Conservation (phyloP, 2,888 invertebrate species). For the Chymomyza fuscimana region DNA sequence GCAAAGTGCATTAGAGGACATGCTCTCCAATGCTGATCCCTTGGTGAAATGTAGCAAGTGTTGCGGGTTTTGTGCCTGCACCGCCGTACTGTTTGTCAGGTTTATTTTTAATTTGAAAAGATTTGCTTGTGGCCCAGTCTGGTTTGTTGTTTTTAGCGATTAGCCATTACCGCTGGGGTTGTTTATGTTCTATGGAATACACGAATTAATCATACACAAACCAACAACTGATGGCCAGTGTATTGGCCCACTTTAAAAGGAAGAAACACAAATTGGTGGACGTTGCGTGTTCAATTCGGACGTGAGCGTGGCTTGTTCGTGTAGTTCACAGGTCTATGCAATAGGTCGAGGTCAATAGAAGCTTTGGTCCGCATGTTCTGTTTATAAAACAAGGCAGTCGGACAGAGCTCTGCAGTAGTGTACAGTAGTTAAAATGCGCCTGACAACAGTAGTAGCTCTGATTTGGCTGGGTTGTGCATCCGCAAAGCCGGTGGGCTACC, state of each 20-base stretch:
- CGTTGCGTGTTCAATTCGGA: neutral
- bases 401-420: constrained; percentile 25
- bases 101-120: constrained; percentile 11
- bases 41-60: constrained; percentile 56
- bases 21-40: constrained; percentile 9
- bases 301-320: neutral
- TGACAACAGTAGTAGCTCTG: constrained; percentile 25
- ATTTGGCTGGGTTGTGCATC: constrained; percentile 22
- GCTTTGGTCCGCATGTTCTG: constrained; percentile 6
- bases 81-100: constrained; percentile 39
- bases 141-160: constrained; percentile 68
- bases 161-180: constrained; percentile 30
- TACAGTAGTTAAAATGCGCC: constrained; percentile 41
- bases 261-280: neutral
- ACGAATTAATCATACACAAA: neutral
- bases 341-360: constrained; percentile 50
- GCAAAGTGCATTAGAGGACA: constrained; percentile 63
- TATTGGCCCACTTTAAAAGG: neutral
- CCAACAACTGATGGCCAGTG: neutral
- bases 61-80: constrained; percentile 51
- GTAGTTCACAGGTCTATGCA: neutral
- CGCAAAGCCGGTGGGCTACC: constrained; percentile 68
- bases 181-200: neutral
- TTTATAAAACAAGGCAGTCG: constrained; percentile 44
- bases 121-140: constrained; percentile 23